Conservation (phyloP, 2,888 invertebrate genomes). For the Platycheirus rosarum region DNA sequence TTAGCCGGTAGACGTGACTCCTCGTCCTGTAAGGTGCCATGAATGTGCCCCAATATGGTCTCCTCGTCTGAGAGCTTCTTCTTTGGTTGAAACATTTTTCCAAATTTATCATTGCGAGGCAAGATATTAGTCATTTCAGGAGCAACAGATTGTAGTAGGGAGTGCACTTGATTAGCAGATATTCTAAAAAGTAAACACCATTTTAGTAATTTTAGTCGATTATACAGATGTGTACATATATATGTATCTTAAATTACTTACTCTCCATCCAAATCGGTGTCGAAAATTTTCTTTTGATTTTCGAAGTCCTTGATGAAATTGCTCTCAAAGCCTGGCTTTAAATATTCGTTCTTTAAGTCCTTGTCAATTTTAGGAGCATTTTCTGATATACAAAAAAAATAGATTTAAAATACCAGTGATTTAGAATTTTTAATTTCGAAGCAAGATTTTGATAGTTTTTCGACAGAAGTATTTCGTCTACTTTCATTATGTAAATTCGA, state of each 20-base stretch:
- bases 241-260: no score
- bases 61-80: slow-evolving; percentile 80
- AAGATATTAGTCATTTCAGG: slow-evolving; percentile 79
- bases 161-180: slow-evolving; percentile 80
- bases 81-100: slow-evolving; percentile 74
- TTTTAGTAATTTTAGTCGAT: no score
- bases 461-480: not conserved
- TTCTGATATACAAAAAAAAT: no score
- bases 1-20: slow-evolving; percentile 75
- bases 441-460: no score
- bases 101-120: slow-evolving; percentile 78
- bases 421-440: no score
- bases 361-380: slow-evolving; percentile 78
- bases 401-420: no score
- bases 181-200: slow-evolving; percentile 79
- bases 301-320: slow-evolving; percentile 79
- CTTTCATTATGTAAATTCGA: no score
- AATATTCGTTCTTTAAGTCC: slow-evolving; percentile 83
- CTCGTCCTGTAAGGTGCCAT: slow-evolving; percentile 80
- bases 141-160: slow-evolving; percentile 80
- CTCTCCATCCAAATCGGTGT: slow-evolving; percentile 85
- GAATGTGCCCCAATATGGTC: slow-evolving; percentile 81
- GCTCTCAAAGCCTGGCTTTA: slow-evolving; percentile 83
- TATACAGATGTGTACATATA: no score
- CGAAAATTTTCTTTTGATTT: slow-evolving; percentile 79